Evolutionary conservation across 2,888 invertebrate genomes (phyloP).

Genomic region (Orthonychiurus folsomi): DNA sequence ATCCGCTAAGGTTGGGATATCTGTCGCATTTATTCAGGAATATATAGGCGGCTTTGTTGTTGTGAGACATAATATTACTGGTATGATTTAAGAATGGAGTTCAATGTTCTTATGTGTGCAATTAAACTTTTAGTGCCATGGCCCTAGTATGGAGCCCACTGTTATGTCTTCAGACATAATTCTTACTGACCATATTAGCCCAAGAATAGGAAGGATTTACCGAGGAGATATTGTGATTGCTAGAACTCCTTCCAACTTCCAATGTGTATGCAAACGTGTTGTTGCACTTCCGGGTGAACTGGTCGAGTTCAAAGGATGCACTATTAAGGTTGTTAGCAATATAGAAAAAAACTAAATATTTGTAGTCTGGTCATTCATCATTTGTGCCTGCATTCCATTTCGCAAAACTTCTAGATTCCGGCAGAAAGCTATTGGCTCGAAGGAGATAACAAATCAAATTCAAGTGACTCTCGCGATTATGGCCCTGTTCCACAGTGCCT

Average conservation of each 20-base stretch:
- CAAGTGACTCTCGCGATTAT: constrained; percentile 75
- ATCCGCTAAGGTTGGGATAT: constrained; percentile 19
- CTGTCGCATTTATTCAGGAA: constrained; percentile 24
- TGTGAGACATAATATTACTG: constrained; percentile 26
- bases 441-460: constrained; percentile 78
- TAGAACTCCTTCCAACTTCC: constrained; percentile 43
- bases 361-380: no score
- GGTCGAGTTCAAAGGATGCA: constrained; percentile 44
- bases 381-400: no score
- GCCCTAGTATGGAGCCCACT: constrained; percentile 91
- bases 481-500: constrained; percentile 80
- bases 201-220: constrained; percentile 50
- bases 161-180: constrained; percentile 70
- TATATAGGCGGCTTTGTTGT: constrained; percentile 35
- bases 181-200: constrained; percentile 69
- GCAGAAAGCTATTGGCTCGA: constrained; percentile 59
- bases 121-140: constrained; percentile 75
- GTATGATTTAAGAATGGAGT: no score
- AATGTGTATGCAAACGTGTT: constrained; percentile 78
- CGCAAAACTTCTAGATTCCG: constrained; percentile 29
- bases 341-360: no score
- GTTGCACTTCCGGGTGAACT: constrained; percentile 60
- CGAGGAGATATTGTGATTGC: constrained; percentile 41
- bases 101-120: no score
- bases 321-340: no score